Base-by-base conservation (phyloP, 2,797 vertebrate genomes). In the Lepidocolaptes lacrymiger region DNA sequence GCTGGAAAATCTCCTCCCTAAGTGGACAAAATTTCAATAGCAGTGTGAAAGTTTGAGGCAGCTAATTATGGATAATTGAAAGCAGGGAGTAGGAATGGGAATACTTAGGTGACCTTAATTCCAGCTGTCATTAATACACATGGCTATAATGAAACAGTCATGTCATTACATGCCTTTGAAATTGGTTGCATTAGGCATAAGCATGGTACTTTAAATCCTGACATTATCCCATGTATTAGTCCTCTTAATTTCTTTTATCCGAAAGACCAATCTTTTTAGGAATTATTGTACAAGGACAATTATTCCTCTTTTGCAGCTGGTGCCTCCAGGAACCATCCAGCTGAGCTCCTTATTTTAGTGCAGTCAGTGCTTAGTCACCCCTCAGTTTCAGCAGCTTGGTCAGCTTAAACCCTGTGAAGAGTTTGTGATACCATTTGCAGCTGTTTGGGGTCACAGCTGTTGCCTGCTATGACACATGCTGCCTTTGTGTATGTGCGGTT, bases 31-130 rank as follows among this genome's bases (percentile, higher is more conserved):
- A 88, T 62, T 81, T 93, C 78, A 72, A 43, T 59, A 64, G 61
- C 81, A 75, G 62, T 85, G 92, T 96, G 95, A 97, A 96, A 96
- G 96, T 96, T 94, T 93, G 78, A 78, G 79, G 85, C n/a, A 92
- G 89, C 23, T 94, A 93, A 96, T 97, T 96, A 95, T 10, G 49
- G 92, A 79, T 89, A 97, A 93, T 93, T 97, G 94, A 86, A 95
- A 94, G 76, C 73, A 59, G 82, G 85, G 77, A 95, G 89, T 67
- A 86, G 83, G 89, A 91, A 88, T 56, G 87, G 83, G 71, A 82
- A 94, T 89, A 79, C 89, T 82, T 23, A 84, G 59, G 89, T 96
- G 94, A 93, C 92, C 95, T 95, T 96, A 94, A 96, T 96, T 91
- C 91, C 74, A 92, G 79, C 43, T 91, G 68, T 85, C 62, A 44